Evolutionary conservation across 1,140 invertebrate species (phyloP), one percentile per base, ranked within the genome.

Genomic region (Trichoplusia ni): DNA sequence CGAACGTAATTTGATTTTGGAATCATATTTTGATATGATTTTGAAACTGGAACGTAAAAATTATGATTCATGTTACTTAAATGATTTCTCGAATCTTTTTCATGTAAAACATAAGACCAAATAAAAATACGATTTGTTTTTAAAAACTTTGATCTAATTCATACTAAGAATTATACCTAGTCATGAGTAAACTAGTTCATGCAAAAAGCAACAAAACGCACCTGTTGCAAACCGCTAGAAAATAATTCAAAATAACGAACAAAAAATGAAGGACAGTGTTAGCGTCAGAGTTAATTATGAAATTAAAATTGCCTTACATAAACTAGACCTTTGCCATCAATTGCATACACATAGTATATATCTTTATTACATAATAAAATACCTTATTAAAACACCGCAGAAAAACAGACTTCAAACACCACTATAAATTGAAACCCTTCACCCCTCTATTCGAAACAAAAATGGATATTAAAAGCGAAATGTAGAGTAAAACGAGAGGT

Each of bases 281-380:
- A 9, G 16, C 18, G 38, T 42, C 38, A 42, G 16, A 42, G 14
- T 6, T 21, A 42, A 42, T 42, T 42, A 42, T 42, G 8, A 42
- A 19, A 42, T 42, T 42, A 42, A 42, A 42, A 19, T 21, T 21
- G 9, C 38, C 16, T n/a, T 42, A 42, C 40, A 42, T 23, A 42
- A 23, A 19, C 38, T 19, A 21, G 40, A 42, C 40, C 40, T 42
- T 42, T 42, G 18, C 18, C 40, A 42, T 42, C 19, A 42, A 42
- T 42, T 42, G 18, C 40, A n/a, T 21, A 11, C 18, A 11, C 40
- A n/a, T 23, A 42, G 40, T 42, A 21, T n/a, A 42, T 37, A 37
- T 37, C 40, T 42, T 42, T 42, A 42, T 42, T 42, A 42, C 4
- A 21, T 42, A 42, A 42, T 42, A 42, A 42, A 42, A 42, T 42